Conservation (phyloP, 23 tunicate species). For the Oikopleura vanhoeffeni region DNA sequence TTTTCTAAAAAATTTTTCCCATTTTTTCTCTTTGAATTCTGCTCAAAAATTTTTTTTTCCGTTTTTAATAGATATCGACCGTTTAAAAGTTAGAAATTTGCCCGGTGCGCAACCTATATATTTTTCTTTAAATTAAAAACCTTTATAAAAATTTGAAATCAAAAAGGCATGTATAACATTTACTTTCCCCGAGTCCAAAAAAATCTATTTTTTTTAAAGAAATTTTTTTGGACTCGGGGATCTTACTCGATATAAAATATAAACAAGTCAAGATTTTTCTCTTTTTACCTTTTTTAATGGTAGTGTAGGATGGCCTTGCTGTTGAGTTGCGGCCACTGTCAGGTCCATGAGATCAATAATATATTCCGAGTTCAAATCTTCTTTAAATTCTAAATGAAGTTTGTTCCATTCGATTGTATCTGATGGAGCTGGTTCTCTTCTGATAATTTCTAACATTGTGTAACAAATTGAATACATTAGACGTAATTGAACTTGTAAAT, state of each 20-base stretch:
- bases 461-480: not conserved
- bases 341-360: not conserved
- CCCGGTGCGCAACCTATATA: too few relatives aligned
- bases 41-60: too few relatives aligned
- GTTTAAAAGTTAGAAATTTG: too few relatives aligned
- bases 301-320: not conserved
- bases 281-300: not conserved
- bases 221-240: not conserved
- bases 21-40: too few relatives aligned
- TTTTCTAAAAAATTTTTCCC: too few relatives aligned
- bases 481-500: not conserved
- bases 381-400: not conserved
- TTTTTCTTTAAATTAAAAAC: too few relatives aligned
- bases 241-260: too few relatives aligned
- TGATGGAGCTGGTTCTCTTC: not conserved
- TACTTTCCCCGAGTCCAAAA: too few relatives aligned
- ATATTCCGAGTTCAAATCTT: not conserved
- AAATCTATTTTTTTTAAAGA: not conserved
- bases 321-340: not conserved
- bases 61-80: too few relatives aligned
- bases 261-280: too few relatives aligned
- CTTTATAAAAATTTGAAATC: too few relatives aligned
- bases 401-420: not conserved
- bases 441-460: not conserved
- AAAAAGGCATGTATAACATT: too few relatives aligned